Evolutionary conservation across 1,140 invertebrate species (phyloP).

Genomic region (Bombus pascuorum): DNA sequence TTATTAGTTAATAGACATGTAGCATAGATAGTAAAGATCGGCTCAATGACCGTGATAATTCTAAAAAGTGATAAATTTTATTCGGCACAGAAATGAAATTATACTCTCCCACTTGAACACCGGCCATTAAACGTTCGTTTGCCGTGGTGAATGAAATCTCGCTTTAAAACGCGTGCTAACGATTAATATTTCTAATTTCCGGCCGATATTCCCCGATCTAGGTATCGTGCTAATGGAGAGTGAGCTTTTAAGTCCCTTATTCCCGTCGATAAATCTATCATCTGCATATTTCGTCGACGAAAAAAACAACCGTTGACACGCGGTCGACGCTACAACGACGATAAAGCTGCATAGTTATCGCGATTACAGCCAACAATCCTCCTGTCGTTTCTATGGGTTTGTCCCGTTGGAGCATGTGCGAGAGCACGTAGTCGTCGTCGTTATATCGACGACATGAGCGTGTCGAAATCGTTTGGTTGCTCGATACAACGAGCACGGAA

Average conservation of each 20-base stretch:
- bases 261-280: background rate
- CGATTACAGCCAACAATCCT: slow-evolving; percentile 12
- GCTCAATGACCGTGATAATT: background rate
- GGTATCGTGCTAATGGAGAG: background rate
- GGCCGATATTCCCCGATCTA: background rate
- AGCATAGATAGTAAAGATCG: background rate
- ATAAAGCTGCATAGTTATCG: slow-evolving; percentile 6
- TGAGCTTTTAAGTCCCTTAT: background rate
- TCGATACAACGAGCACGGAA: background rate
- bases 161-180: background rate
- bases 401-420: background rate
- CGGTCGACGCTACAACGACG: background rate
- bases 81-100: background rate
- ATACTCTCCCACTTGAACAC: background rate
- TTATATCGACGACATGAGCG: background rate
- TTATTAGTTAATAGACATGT: background rate
- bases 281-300: background rate
- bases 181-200: background rate
- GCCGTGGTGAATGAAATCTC: background rate
- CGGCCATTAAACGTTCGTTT: background rate
- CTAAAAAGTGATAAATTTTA: background rate
- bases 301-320: background rate
- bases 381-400: slow-evolving; percentile 8
- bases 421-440: background rate
- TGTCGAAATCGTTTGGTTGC: background rate